These are phyloP conservation scores for Coptodon bakossiorum DNA, from an alignment of 2,113 vertebrate species.

Conservation along the genomic window DNA sequence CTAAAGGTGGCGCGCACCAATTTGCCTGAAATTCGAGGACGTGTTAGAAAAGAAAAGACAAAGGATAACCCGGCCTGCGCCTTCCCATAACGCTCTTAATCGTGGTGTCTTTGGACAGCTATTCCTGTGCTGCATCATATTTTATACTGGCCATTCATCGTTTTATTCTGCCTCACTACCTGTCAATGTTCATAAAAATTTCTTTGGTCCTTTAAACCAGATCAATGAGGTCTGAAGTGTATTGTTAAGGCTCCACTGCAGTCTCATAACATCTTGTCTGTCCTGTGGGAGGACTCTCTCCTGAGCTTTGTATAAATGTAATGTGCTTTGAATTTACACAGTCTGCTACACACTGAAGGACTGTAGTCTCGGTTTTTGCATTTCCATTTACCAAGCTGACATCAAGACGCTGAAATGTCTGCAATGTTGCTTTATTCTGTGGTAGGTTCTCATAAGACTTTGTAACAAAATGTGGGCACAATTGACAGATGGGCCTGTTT, in stretches of 20 bases:
- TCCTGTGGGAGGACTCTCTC: background rate
- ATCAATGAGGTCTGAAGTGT: background rate
- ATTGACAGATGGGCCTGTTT: slow-evolving; percentile 48
- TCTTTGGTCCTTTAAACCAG: background rate
- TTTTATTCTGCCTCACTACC: background rate
- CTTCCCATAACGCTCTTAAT: background rate
- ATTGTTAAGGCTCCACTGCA: background rate
- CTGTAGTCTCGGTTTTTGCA: background rate
- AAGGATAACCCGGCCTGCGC: background rate
- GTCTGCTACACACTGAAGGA: background rate
- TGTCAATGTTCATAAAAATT: background rate
- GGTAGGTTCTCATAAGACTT: background rate
- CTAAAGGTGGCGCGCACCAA: background rate
- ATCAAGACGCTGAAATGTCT: background rate
- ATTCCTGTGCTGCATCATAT: background rate
- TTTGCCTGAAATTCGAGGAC: background rate
- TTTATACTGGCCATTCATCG: background rate
- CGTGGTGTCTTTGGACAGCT: background rate
- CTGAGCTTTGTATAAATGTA: background rate
- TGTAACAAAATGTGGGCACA: background rate
- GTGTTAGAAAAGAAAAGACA: background rate
- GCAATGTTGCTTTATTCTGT: background rate
- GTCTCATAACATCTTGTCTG: background rate
- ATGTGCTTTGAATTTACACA: background rate
- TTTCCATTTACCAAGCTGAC: background rate